Conservation (phyloP, 1,140 invertebrate genomes). For the Coelopa frigida region DNA sequence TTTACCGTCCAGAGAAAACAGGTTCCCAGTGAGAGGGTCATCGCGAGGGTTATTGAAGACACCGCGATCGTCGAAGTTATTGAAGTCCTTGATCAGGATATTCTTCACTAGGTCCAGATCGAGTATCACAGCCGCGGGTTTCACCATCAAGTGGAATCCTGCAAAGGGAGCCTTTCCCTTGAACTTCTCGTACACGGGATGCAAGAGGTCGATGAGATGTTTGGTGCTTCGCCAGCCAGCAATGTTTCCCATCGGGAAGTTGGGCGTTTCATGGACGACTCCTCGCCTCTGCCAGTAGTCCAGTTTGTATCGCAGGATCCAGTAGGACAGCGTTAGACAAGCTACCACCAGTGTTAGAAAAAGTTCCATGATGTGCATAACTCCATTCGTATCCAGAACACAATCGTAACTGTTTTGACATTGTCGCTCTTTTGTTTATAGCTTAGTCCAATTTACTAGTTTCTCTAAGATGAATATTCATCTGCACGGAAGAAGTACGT, state of each 20-base stretch:
- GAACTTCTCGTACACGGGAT: conserved; percentile 28
- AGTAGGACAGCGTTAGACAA: too few species aligned
- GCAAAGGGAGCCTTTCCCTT: conserved; percentile 30
- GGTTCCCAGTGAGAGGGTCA: conserved; percentile 48
- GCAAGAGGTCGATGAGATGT: background rate
- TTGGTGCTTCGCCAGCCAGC: background rate
- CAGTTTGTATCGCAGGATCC: too few species aligned
- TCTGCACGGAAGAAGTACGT: too few species aligned
- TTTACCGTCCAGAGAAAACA: conserved; percentile 49
- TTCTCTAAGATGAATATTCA: too few species aligned
- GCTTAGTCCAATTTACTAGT: too few species aligned
- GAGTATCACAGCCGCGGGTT: conserved; percentile 20
- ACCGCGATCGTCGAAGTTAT: conserved; percentile 49
- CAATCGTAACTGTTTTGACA: too few species aligned
- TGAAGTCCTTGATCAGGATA: conserved; percentile 52
- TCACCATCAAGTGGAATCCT: conserved; percentile 25
- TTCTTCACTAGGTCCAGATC: conserved; percentile 45
- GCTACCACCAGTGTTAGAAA: too few species aligned
- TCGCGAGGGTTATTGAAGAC: conserved; percentile 44
- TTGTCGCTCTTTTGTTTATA: too few species aligned
- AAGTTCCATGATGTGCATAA: too few species aligned
- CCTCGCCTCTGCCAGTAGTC: conserved; percentile 9
- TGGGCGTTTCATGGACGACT: conserved; percentile 6
- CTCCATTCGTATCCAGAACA: too few species aligned
- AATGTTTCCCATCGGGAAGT: background rate